Percentiles rank a stretch among this genome's conserved stretches.
Conservation (phyloP, 2,113 vertebrate species). For the Laticauda laticaudata region DNA sequence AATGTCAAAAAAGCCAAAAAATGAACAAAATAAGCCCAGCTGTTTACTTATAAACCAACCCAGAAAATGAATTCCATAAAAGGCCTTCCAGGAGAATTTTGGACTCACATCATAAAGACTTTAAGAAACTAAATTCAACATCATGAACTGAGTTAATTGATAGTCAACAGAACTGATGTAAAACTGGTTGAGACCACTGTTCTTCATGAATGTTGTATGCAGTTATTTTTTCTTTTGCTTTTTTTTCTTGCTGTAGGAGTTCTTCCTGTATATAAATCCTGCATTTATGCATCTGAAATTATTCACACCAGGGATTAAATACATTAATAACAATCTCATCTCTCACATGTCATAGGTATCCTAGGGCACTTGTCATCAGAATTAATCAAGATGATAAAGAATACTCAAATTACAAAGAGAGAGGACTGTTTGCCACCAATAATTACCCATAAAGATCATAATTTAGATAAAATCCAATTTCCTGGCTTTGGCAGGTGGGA, state of each 20-base stretch:
- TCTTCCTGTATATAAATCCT: slow-evolving; percentile 42
- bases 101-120: neutral
- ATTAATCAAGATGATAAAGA: slow-evolving; percentile 72
- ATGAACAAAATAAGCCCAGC: neutral
- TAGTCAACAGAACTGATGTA: neutral
- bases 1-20: neutral
- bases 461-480: slow-evolving; percentile 74
- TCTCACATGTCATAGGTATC: slow-evolving; percentile 57
- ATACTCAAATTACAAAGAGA: slow-evolving; percentile 72
- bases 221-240: neutral
- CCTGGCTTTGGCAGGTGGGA: slow-evolving; percentile 66
- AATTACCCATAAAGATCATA: slow-evolving; percentile 72
- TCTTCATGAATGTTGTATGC: neutral
- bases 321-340: slow-evolving; percentile 55
- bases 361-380: slow-evolving; percentile 55
- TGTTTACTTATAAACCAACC: neutral
- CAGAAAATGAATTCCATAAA: neutral
- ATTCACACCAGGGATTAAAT: slow-evolving; percentile 65
- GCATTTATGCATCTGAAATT: slow-evolving; percentile 64
- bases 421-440: slow-evolving; percentile 65
- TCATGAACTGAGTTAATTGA: neutral
- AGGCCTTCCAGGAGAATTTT: neutral
- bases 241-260: slow-evolving; percentile 29
- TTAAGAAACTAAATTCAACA: neutral
- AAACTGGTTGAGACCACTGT: neutral